A percentile compares a stretch with the other conserved stretches of the same genome.
Evolutionary conservation across 2,797 vertebrate genomes (phyloP).

Genomic region (Philypnodon macrostomus): DNA sequence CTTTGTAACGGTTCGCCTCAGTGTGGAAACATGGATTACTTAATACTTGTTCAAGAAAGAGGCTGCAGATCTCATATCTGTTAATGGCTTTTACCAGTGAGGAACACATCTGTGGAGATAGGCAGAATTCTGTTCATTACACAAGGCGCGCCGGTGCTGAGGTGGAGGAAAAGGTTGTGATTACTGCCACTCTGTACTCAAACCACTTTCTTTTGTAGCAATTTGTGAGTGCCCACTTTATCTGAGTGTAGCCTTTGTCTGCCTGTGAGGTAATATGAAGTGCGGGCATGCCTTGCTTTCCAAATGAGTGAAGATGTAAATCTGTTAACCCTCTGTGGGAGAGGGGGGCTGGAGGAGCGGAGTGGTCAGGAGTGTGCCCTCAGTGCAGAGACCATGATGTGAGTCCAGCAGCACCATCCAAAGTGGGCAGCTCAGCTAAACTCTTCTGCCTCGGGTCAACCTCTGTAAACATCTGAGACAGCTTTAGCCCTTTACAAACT

Average conservation of each 20-base stretch:
- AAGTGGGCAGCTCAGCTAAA: constrained; percentile 27
- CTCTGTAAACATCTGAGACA: constrained; percentile 6
- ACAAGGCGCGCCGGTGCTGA: constrained; percentile 37
- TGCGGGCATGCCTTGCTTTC: constrained; percentile 3
- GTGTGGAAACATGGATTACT: constrained; percentile 32
- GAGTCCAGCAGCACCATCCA: constrained; percentile 2
- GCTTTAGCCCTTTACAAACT: neutral
- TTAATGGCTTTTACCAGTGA: constrained; percentile 43
- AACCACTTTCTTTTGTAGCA: constrained; percentile 34
- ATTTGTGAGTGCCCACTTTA: constrained; percentile 25
- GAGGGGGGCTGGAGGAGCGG: constrained; percentile 27
- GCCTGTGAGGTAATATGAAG: constrained; percentile 5
- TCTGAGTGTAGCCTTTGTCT: constrained; percentile 29
- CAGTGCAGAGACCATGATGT: constrained; percentile 19
- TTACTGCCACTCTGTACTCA: constrained; percentile 42
- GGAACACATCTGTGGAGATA: constrained; percentile 27
- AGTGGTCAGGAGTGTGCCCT: constrained; percentile 24
- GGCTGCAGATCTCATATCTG: constrained; percentile 48
- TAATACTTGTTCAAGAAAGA: constrained; percentile 37
- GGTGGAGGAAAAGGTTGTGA: constrained; percentile 31
- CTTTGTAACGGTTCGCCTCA: constrained; percentile 31
- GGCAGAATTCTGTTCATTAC: constrained; percentile 39
- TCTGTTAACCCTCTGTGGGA: constrained; percentile 22
- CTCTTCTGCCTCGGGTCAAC: constrained; percentile 6
- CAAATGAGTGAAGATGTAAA: constrained; percentile 8